Conservation (phyloP, 2,888 invertebrate species). For the Rhorus exstirpatorius region DNA sequence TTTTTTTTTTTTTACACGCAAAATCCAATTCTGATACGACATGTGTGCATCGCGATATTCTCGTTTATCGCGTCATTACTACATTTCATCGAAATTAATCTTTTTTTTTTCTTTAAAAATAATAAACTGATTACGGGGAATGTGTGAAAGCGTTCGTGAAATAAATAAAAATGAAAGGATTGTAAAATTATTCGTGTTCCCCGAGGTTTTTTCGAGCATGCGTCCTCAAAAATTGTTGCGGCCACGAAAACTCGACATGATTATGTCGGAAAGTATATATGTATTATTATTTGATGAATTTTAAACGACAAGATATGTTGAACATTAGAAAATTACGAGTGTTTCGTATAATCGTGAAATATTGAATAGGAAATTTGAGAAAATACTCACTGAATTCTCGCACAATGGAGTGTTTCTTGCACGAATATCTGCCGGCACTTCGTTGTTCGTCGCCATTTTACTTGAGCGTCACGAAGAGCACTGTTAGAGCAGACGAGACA, state of each 20-base stretch:
- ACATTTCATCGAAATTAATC: not conserved
- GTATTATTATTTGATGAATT: not conserved
- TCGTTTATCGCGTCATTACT: not conserved
- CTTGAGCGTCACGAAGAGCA: constrained; percentile 74
- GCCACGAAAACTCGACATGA: not conserved
- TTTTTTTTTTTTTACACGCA: constrained; percentile 9
- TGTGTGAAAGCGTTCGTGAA: not conserved
- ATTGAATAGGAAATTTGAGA: constrained; percentile 20
- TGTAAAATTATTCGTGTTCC: constrained; percentile 33
- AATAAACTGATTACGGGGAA: not conserved
- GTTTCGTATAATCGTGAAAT: not conserved
- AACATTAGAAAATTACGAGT: not conserved
- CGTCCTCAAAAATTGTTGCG: constrained; percentile 7
- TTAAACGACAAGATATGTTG: not conserved
- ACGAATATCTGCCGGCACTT: constrained; percentile 82
- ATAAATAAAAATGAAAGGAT: constrained; percentile 11
- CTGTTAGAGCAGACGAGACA: constrained; percentile 77
- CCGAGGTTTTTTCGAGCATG: constrained; percentile 39
- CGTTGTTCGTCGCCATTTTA: constrained; percentile 83
- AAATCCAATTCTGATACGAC: not conserved
- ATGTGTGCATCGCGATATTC: not conserved
- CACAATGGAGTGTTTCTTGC: constrained; percentile 77
- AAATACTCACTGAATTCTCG: constrained; percentile 79
- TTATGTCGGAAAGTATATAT: too few species aligned
- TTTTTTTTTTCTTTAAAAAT: not conserved